Conservation (phyloP, 1,140 invertebrate genomes). For the Akabosia matsudoensis region DNA sequence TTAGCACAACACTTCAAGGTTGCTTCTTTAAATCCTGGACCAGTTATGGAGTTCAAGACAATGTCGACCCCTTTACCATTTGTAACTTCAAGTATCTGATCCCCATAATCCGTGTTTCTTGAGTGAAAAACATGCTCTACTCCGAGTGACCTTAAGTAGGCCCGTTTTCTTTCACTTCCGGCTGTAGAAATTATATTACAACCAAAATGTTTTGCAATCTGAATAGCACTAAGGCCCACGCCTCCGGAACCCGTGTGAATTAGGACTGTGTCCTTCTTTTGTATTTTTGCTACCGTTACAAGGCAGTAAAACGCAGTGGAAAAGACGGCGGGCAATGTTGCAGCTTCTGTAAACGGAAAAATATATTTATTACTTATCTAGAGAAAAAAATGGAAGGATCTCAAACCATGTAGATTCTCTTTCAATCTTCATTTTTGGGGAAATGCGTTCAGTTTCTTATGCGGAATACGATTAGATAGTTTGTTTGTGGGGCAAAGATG, state of each 20-base stretch:
- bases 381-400: no score
- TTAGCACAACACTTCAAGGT: not conserved
- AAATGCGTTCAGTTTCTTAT: no score
- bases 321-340: not conserved
- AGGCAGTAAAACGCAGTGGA: not conserved
- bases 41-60: not conserved
- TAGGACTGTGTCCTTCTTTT: not conserved
- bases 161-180: not conserved
- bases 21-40: conserved; percentile 3
- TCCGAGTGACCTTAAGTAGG: not conserved
- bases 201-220: not conserved
- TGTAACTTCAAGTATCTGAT: not conserved
- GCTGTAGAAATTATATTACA: not conserved
- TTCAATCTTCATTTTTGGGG: no score
- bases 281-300: not conserved
- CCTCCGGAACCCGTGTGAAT: not conserved
- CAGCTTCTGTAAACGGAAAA: conserved; percentile 1
- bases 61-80: not conserved
- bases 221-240: not conserved
- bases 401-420: no score
- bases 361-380: no score
- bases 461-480: no score
- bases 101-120: not conserved
- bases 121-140: conserved; percentile 7
- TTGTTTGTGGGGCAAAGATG: no score